Evolutionary conservation across 1,140 invertebrate genomes (phyloP), one percentile per base, ranked within the genome.

Genomic region (honey bee (Apis mellifera)): DNA sequence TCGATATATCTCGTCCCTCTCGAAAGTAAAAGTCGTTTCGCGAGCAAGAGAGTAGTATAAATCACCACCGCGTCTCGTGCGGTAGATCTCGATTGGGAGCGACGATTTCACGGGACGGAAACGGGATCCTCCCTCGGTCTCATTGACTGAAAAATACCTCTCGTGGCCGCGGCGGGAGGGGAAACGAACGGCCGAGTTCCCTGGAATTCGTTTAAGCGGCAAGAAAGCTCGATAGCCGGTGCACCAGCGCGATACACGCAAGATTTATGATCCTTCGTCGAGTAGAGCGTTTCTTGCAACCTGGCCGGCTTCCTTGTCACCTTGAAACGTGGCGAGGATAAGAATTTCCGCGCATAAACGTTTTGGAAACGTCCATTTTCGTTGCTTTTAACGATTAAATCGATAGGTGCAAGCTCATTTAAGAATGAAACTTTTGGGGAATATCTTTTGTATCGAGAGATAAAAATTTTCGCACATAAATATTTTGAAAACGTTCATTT

Each of bases 201-300:
- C 59, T 32, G 42, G 55, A 54, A 64, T 62, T 57, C 52, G 68
- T 50, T 86, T 77, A 77, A 73, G 48, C 71, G 12, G 62, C n/a
- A 77, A 83, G 50, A 84, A 77, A 73, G 60, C 54, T 80, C 60
- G 68, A 86, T 83, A 55, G 59, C 52, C 48, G 57, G 19, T 62
- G 13, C 55, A 72, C 5, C 15, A 13, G 52, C 65, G 60, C 70
- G 82, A 68, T 52, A 15, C 64, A 13, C 9, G 13, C 32, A 17
- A 66, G 76, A 87, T 86, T 87, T 87, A 86, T 86, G 85, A 79
- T 87, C 55, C n/a, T 50, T 50, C 23, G 42, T 60, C 78, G n/a
- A 64, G 66, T 59, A 23, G 23, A 21, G 64, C 68, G 42, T 71
- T 75, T 75, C 52, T 68, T 64, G 26, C 26, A 26, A 26, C 9